Evolutionary conservation across 2,113 vertebrate genomes (phyloP).

Genomic region (Edolisoma coerulescens): DNA sequence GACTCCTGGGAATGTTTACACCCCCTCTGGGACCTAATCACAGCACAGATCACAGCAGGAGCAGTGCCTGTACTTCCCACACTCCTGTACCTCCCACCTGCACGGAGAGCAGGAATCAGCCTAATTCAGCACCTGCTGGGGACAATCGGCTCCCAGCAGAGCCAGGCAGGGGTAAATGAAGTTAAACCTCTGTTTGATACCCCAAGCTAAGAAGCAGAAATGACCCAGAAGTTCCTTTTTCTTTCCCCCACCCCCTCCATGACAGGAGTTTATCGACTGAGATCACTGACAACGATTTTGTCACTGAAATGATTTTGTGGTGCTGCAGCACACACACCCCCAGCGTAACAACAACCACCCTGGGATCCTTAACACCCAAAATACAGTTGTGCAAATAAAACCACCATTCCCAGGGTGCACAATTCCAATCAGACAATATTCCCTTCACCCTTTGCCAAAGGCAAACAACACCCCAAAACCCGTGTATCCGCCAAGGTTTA

Average conservation of each 20-base stretch:
- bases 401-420: rapidly evolving
- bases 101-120: rapidly evolving
- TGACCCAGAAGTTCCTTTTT: not conserved
- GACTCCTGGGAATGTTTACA: not conserved
- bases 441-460: not conserved
- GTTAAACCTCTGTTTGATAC: not conserved
- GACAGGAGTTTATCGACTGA: not conserved
- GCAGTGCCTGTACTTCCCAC: not conserved
- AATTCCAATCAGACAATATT: not conserved
- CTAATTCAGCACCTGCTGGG: not conserved
- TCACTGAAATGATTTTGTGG: not conserved
- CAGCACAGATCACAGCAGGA: not conserved
- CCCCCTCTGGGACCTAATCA: not conserved
- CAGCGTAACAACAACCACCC: not conserved
- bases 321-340: rapidly evolving
- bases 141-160: not conserved
- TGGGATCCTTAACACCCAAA: rapidly evolving
- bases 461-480: not conserved
- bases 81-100: not conserved
- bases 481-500: not conserved
- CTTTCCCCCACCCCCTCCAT: rapidly evolving
- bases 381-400: rapidly evolving
- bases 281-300: not conserved
- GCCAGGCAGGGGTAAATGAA: not conserved
- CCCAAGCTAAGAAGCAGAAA: not conserved